Evolutionary conservation across 2,113 vertebrate species (phyloP), one percentile per base, ranked within the genome.

Genomic region (Scolopax mira): DNA sequence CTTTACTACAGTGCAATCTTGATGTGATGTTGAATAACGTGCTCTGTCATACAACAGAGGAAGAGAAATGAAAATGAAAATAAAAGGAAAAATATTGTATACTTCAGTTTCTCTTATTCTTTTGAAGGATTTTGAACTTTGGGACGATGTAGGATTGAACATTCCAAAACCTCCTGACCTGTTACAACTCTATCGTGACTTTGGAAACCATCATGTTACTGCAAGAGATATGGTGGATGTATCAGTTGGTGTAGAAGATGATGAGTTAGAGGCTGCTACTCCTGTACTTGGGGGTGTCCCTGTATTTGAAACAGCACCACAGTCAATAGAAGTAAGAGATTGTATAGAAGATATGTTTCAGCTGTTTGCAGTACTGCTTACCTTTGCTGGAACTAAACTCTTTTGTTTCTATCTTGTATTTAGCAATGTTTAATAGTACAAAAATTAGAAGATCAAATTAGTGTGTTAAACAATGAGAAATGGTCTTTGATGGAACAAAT

Each of bases 141-240:
- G 99, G 99, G 99, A 99, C 96, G 99, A 99, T 79, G 99, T 99
- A 85, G 99, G 99, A 58, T 98, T 99, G 95, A 99, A 99, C 97
- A 99, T 99, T 97, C 99, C 99, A 22, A 99, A 99, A 95, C 99
- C 99, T 57, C 99, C 99, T 55, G 99, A 99, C 93, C 98, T 99
- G 75, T 58, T 99, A 25, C 99, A 99, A 88, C 98, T 99, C 52
- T 99, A 99, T 95, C 98, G 99, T 95, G 99, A 98, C 96, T 99
- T 99, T 79, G 99, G 99, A 82, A 98, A 98, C 92, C 98, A 98
- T 91, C 98, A 98, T 4, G 79, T 98, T 49, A 90, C 98, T 39
- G 92, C 97, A 0, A 98, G 98, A 92, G 98, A 99, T 82, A 98
- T 96, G 22, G 98, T 97, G 15, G 99, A 99, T 62, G 98, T 98